Base-by-base conservation (phyloP, 2,888 invertebrate species). In the Prenolepis imparis region DNA sequence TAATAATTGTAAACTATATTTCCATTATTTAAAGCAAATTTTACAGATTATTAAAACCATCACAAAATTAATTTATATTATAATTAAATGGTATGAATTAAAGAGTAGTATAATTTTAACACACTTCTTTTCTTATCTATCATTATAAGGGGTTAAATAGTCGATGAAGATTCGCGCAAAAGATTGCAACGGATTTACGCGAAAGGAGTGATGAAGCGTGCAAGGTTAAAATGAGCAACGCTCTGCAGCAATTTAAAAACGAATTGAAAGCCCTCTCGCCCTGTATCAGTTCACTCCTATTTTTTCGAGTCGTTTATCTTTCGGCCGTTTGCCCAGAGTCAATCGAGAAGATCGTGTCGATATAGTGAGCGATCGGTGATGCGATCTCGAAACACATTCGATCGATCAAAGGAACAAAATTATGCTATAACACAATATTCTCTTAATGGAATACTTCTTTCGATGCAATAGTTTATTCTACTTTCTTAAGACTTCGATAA, bases 301-400 rank as follows among this genome's bases (percentile, higher is more conserved):
- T 78, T 78, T 82, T 59, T 55, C 55, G 24, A 64, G 21, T 64
- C 82, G 55, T 64, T 77, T 63, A 77, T 77, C 77, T 77, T 77
- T 39, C 55, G 55, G 28, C 52, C 18, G 28, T 77, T 68, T 39
- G 70, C 72, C 70, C 77, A 77, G 67, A 68, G 55, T 39, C 68
- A 77, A 55, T 77, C 39, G 55, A 21, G 55, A 64, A 18, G 36
- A 28, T 70, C 28, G 28, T 39, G 52, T 67, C 28, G 39, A 77
- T 77, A 44, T 63, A 21, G 61, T 63, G 52, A 74, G 48, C 44
- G 72, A 80, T 59, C 55, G 55, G 6, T 28, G 66, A 77, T 64
- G 24, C 66, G 66, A 75, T 59, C 24, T 6, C 72, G 39, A 82
- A 82, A n/a, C 39, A 52, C 78, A 67, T 67, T 21, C 28, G 32